Base-by-base conservation (phyloP, 2,797 vertebrate genomes). In the Nyctibius grandis region DNA sequence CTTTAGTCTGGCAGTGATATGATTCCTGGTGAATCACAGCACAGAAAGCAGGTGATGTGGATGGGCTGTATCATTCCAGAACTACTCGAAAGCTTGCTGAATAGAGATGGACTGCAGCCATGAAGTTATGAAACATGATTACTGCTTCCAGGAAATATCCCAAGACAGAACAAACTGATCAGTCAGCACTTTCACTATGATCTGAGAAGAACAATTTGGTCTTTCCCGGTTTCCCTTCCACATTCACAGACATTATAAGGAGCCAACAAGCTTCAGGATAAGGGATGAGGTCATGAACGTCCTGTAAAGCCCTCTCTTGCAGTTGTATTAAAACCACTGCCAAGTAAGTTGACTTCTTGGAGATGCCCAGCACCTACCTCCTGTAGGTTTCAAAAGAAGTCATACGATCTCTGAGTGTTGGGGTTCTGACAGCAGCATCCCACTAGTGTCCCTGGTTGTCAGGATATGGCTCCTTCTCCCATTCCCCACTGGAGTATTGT, bases 71-170 rank as follows among this genome's bases (percentile, higher is more conserved):
- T 50, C 64, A 5, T 26, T 54, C 40, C 91, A 85, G 64, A 63
- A 59, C 67, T 59, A 1, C 81, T 93, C 3, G 0, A 59, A 47
- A 80, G 26, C 60, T 78, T 51, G 25, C 67, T 78, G 84, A 92
- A 51, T 8, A 3, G 56, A 34, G 57, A 44, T 68, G 85, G 88
- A 88, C 8, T 1, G 0, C 47, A 77, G 89, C 94, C 94, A 95
- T 2, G 1, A 45, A 22, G 33, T n/a, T 51, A n/a, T 38, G 68
- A 79, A 95, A 48, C 60, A 28, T 42, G 45, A 80, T 88, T 47
- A 33, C 50, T 61, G 60, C 73, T 69, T 96, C 85, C 93, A 91
- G 93, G 91, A 95, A 93, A 88, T 11, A 72, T 81, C 93, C 73
- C 85, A 56, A 88, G 53, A 45, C 76, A 65, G 72, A 60, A 4